Conservation (phyloP, 2,888 invertebrate species). For the Poecilus cupreus region DNA sequence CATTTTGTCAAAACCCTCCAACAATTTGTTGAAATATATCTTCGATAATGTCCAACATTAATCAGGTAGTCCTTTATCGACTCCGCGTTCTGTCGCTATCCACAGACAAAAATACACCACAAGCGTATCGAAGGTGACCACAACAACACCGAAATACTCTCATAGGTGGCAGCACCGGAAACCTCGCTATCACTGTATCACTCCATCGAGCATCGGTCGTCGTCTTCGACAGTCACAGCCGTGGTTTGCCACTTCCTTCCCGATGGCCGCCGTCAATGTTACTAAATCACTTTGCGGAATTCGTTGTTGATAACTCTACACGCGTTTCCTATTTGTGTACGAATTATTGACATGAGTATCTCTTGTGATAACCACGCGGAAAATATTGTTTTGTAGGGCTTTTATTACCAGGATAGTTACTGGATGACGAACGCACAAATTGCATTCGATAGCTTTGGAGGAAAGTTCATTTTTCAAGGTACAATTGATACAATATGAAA, state of each 20-base stretch:
- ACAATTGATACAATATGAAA: too few species aligned
- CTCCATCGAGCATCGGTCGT: background rate
- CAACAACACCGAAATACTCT: constrained; percentile 38
- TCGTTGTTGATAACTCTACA: background rate
- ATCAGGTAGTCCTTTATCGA: constrained; percentile 34
- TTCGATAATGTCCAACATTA: constrained; percentile 14
- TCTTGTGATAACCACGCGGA: too few species aligned
- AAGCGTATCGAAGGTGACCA: constrained; percentile 23
- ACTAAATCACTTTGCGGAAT: constrained; percentile 5
- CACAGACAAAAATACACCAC: background rate
- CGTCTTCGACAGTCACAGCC: background rate
- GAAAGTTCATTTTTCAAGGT: too few species aligned
- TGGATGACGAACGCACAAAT: too few species aligned
- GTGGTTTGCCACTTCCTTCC: background rate
- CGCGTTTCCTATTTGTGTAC: background rate
- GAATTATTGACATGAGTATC: background rate
- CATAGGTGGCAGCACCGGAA: constrained; percentile 46
- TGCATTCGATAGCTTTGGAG: too few species aligned
- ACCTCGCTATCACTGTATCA: background rate
- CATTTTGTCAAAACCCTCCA: constrained; percentile 11
- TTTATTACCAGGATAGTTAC: too few species aligned
- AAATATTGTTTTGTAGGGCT: too few species aligned
- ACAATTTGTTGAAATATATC: constrained; percentile 28
- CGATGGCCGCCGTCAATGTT: background rate
- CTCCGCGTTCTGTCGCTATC: background rate